phyloP scores from a whole-genome alignment of 2,797 vertebrate genomes.

The Holocentrus rufus region DNA sequence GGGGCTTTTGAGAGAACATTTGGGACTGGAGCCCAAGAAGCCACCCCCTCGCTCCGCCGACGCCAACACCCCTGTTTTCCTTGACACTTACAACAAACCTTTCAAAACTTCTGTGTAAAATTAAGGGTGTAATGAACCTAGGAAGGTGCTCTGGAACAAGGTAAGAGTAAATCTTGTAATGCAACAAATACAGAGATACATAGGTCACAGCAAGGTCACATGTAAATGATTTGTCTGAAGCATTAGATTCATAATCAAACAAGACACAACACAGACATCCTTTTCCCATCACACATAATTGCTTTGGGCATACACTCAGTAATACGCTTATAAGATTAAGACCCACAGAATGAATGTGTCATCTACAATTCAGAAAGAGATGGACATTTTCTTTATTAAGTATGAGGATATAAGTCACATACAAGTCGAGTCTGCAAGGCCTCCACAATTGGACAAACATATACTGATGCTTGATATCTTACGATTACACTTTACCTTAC shows the following conservation, averaged over 20 bases:
- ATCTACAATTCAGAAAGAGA: conserved; percentile 69
- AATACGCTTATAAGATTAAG: conserved; percentile 76
- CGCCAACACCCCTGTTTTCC: conserved; percentile 35
- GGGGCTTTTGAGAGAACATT: no score
- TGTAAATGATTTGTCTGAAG: conserved; percentile 76
- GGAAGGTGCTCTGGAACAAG: conserved; percentile 44
- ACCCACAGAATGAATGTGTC: conserved; percentile 75
- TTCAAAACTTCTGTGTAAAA: conserved; percentile 55
- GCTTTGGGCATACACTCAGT: conserved; percentile 73
- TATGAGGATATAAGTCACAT: conserved; percentile 54
- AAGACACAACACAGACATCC: conserved; percentile 75
- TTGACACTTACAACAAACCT: conserved; percentile 63
- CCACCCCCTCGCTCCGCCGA: no score
- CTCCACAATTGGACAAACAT: conserved; percentile 29
- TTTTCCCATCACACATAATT: conserved; percentile 77
- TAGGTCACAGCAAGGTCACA: conserved; percentile 67
- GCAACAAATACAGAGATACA: conserved; percentile 50
- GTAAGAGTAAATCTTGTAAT: conserved; percentile 55
- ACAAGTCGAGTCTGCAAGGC: conserved; percentile 46
- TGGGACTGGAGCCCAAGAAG: no score
- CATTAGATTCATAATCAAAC: conserved; percentile 77
- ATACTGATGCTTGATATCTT: conserved; percentile 6
- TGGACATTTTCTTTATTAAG: conserved; percentile 67
- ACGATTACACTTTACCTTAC: not conserved
- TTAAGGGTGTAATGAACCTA: conserved; percentile 48